Evolutionary conservation across 2,888 invertebrate species (phyloP).

Genomic region (Lordiphosa fenestrarum): DNA sequence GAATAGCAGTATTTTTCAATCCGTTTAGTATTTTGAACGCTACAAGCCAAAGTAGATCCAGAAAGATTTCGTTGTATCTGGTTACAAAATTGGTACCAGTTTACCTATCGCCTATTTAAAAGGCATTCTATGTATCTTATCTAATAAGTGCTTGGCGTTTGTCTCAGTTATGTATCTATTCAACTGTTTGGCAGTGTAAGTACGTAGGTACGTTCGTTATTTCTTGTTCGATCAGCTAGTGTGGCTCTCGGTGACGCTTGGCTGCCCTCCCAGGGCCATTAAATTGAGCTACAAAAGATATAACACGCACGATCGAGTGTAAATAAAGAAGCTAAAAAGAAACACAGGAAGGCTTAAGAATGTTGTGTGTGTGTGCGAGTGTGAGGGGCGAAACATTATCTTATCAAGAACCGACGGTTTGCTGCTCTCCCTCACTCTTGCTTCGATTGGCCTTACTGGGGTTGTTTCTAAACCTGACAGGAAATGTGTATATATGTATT

Average conservation of each 20-base stretch:
- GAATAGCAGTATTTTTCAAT: too few relatives aligned
- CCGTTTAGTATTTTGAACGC: too few relatives aligned
- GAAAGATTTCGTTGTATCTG: too few relatives aligned
- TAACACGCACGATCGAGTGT: constrained; percentile 33
- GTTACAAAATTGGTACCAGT: too few relatives aligned
- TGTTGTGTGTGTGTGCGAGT: not conserved
- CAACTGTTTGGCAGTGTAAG: not conserved
- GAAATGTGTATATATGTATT: not conserved
- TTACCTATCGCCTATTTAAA: too few relatives aligned
- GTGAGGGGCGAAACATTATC: constrained; percentile 7
- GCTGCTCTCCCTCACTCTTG: not conserved
- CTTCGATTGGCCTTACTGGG: not conserved
- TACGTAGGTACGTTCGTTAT: not conserved
- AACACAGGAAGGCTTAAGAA: constrained; percentile 12
- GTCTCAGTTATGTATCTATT: too few relatives aligned
- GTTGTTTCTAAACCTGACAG: constrained; percentile 3
- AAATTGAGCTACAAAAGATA: constrained; percentile 65
- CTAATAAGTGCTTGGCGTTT: too few relatives aligned
- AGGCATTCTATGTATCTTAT: too few relatives aligned
- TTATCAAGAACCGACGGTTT: constrained; percentile 2
- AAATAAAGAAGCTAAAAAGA: constrained; percentile 45
- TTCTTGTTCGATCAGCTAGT: constrained; percentile 41
- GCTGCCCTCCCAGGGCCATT: constrained; percentile 49
- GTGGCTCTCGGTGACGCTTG: constrained; percentile 52
- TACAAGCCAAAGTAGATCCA: too few relatives aligned